These are phyloP conservation scores for Yoshiicerus persimilis DNA, from an alignment of 1,140 invertebrate genomes.

Conservation along the genomic window DNA sequence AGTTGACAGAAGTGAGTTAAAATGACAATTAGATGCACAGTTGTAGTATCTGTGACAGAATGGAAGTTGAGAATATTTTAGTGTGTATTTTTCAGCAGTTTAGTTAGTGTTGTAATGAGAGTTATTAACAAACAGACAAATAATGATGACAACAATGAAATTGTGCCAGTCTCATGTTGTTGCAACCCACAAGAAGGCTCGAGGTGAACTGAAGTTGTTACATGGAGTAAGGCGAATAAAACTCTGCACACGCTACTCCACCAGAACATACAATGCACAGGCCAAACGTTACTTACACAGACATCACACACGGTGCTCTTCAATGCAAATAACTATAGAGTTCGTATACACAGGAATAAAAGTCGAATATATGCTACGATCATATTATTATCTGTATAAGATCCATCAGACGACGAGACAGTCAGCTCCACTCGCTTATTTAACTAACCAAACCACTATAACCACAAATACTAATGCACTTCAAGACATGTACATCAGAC, in stretches of 20 bases:
- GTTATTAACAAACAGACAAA: background rate
- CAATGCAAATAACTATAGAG: background rate
- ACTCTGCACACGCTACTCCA: background rate
- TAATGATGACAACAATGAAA: background rate
- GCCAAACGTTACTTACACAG: no score
- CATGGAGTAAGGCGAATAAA: background rate
- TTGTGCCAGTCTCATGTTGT: background rate
- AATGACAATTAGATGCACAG: background rate
- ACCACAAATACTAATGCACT: background rate
- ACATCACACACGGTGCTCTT: background rate
- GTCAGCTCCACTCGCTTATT: background rate
- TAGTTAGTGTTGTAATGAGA: background rate
- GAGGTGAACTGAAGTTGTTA: conserved; percentile 5
- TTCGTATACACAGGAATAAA: background rate
- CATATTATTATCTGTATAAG: background rate
- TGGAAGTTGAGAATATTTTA: background rate
- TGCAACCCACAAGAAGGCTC: background rate
- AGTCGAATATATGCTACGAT: background rate
- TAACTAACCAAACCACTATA: background rate
- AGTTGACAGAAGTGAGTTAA: background rate
- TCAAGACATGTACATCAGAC: background rate
- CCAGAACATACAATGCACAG: no score
- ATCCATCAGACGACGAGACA: background rate
- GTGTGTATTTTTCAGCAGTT: background rate
- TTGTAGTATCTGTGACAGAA: background rate